These are phyloP conservation scores for Gymnorhina tibicen DNA, from an alignment of 2,113 vertebrate species.

Conservation along the genomic window DNA sequence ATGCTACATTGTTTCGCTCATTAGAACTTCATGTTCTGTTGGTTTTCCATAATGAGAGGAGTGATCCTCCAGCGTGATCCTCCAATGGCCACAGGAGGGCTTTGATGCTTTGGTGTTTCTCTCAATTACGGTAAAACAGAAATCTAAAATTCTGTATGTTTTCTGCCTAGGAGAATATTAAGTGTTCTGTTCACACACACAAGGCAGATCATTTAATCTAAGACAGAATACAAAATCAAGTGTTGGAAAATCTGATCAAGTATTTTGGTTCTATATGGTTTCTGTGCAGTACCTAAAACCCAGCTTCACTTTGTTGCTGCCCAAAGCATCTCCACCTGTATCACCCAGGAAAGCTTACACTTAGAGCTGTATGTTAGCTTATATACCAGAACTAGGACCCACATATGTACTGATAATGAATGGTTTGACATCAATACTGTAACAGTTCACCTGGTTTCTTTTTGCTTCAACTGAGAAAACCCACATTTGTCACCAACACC, in stretches of 20 bases:
- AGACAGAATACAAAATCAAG: not conserved
- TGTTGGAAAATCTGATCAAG: not conserved
- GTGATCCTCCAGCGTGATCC: not conserved
- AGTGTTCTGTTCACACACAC: not conserved
- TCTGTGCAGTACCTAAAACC: not conserved
- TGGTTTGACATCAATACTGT: not conserved
- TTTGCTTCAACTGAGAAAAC: not conserved
- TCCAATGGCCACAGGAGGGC: not conserved
- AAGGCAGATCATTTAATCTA: not conserved
- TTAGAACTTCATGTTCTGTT: not conserved
- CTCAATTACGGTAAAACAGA: not conserved
- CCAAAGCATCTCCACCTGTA: not conserved
- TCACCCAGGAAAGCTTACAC: not conserved
- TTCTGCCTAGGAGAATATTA: not conserved
- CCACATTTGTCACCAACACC: not conserved
- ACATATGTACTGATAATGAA: not conserved
- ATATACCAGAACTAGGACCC: not conserved
- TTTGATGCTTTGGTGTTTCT: not conserved
- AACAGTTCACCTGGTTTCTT: not conserved
- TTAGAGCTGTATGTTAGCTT: not conserved
- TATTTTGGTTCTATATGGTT: not conserved
- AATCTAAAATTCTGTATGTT: not conserved
- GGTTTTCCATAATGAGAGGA: not conserved
- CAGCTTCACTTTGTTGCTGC: not conserved
- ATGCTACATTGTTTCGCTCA: not conserved